A percentile compares a stretch with the other conserved stretches of the same genome.
phyloP scores from a whole-genome alignment of 2,888 invertebrate species.

The Eilema sororculum region DNA sequence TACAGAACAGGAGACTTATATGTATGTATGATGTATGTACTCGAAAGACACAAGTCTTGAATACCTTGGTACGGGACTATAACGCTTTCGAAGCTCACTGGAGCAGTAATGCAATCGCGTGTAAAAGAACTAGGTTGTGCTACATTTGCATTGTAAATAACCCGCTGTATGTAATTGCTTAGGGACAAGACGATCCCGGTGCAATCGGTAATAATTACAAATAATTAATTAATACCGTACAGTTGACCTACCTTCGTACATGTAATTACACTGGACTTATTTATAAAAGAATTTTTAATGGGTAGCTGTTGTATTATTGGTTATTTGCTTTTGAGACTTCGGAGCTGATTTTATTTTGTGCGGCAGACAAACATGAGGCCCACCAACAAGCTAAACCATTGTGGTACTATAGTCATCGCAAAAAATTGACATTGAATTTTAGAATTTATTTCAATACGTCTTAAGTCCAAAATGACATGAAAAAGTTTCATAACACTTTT shows the following conservation, averaged over 20 bases:
- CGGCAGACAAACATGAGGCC: too few species aligned
- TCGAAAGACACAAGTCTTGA: background rate
- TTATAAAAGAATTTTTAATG: background rate
- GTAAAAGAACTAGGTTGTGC: constrained; percentile 42
- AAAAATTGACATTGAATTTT: too few species aligned
- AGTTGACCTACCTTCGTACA: background rate
- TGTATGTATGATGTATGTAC: too few species aligned
- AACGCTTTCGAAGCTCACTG: background rate
- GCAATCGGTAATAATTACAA: constrained; percentile 49
- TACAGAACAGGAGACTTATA: background rate
- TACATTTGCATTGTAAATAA: constrained; percentile 49
- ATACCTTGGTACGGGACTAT: background rate
- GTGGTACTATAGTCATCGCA: too few species aligned
- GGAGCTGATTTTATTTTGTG: too few species aligned
- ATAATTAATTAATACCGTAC: constrained; percentile 22
- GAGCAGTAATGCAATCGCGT: constrained; percentile 23
- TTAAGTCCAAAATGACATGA: too few species aligned
- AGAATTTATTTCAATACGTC: too few species aligned
- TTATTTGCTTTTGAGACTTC: too few species aligned
- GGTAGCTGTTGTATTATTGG: too few species aligned
- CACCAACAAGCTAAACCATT: too few species aligned
- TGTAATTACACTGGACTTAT: background rate
- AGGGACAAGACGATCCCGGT: constrained; percentile 32
- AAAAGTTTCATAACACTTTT: too few species aligned
- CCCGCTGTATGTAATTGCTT: constrained; percentile 33